Conservation (phyloP, 2,888 invertebrate species). For the Melangyna quadrimaculata region DNA sequence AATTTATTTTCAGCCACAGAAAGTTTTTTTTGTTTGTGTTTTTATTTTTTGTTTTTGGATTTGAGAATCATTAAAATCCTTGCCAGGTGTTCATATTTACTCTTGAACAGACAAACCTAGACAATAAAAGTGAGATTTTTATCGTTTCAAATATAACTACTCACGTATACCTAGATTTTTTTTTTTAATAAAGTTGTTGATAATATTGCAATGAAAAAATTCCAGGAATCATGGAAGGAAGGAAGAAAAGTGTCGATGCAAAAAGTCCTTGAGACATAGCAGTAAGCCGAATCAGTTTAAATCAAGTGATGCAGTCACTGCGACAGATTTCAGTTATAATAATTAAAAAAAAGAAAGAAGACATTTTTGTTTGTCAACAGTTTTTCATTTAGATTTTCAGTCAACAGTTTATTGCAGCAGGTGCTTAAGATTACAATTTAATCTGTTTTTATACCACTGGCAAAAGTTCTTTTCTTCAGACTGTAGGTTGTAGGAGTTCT, state of each 20-base stretch:
- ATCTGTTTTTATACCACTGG: neutral
- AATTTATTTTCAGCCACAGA: neutral
- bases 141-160: neutral
- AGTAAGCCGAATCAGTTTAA: conserved; percentile 29
- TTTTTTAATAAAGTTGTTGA: neutral
- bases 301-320: neutral
- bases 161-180: neutral
- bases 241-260: neutral
- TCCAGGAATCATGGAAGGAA: neutral
- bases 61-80: conserved; percentile 13
- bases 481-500: too few species aligned
- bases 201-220: neutral
- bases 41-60: neutral
- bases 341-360: conserved; percentile 11
- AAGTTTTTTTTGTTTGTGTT: neutral
- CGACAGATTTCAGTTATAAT: conserved; percentile 1
- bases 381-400: neutral
- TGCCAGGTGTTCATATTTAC: conserved; percentile 53
- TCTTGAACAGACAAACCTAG: too few species aligned
- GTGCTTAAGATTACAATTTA: neutral
- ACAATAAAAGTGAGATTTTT: neutral
- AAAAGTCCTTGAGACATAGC: neutral
- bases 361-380: conserved; percentile 47
- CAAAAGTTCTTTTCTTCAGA: neutral
- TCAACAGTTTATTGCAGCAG: conserved; percentile 15